These are phyloP conservation scores for Platichthys flesus DNA, from an alignment of 2,113 vertebrate genomes.

Conservation along the genomic window DNA sequence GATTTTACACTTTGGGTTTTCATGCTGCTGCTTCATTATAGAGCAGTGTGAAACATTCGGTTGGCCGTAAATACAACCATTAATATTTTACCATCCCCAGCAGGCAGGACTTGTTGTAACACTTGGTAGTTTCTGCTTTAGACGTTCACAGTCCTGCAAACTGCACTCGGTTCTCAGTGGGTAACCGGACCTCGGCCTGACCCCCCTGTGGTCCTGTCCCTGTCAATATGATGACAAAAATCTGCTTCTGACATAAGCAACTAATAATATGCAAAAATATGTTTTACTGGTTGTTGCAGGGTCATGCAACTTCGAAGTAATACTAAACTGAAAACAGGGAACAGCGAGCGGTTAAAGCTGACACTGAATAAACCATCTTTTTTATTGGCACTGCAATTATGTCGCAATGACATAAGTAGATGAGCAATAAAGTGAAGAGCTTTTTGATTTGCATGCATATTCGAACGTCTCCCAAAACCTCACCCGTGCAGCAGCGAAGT, in stretches of 20 bases:
- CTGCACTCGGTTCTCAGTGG: neutral
- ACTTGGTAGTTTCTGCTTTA: neutral
- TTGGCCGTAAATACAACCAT: neutral
- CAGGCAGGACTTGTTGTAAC: too few relatives aligned
- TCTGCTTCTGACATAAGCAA: neutral
- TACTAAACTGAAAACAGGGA: neutral
- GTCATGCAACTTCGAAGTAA: neutral
- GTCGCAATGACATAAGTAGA: conserved; percentile 31
- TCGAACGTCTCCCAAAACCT: conserved; percentile 17
- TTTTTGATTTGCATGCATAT: conserved; percentile 32
- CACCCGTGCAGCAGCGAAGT: neutral
- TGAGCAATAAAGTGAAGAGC: conserved; percentile 18
- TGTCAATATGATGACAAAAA: neutral
- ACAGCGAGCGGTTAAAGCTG: conserved; percentile 9
- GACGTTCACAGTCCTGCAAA: too few relatives aligned
- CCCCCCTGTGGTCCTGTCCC: neutral
- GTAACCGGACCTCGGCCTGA: neutral
- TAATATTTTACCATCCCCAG: too few relatives aligned
- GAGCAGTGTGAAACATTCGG: neutral
- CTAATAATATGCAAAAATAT: neutral
- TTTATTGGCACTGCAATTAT: conserved; percentile 22
- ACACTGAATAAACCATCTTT: conserved; percentile 10
- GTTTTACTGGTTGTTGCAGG: neutral
- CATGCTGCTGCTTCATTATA: neutral
- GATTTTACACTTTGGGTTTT: neutral